Evolutionary conservation across 2,888 invertebrate species (phyloP).

Genomic region (Ctenicera cuprea): DNA sequence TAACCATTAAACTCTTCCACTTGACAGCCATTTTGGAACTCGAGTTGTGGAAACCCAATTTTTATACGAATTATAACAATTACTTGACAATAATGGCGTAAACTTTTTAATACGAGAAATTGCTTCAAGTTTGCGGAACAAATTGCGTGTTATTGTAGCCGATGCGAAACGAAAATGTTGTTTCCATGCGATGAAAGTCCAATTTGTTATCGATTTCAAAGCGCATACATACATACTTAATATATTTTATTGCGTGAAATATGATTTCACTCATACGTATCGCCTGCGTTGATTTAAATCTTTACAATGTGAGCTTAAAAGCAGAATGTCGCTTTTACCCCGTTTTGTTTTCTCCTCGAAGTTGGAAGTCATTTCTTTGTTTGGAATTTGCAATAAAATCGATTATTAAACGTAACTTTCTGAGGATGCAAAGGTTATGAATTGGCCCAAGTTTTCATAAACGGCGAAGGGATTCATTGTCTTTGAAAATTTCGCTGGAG

Average conservation of each 20-base stretch:
- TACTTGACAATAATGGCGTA: constrained; percentile 5
- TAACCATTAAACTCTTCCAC: constrained; percentile 44
- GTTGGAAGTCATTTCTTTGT: background rate
- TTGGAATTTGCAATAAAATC: background rate
- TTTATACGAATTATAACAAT: background rate
- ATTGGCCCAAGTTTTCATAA: background rate
- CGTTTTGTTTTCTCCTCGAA: background rate
- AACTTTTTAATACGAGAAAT: constrained; percentile 15
- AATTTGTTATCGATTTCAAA: constrained; percentile 18
- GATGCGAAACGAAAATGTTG: constrained; percentile 4
- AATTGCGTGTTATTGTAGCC: constrained; percentile 21
- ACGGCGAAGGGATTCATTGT: background rate
- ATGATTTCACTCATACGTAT: background rate
- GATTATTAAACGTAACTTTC: background rate
- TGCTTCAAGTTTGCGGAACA: constrained; percentile 20
- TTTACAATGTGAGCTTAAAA: too few species aligned
- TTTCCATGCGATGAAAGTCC: constrained; percentile 8
- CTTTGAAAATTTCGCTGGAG: constrained; percentile 8
- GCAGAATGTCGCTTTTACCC: background rate
- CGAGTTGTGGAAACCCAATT: constrained; percentile 12
- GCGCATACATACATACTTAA: constrained; percentile 11
- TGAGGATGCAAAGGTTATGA: background rate
- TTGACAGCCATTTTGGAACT: constrained; percentile 47
- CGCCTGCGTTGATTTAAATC: background rate
- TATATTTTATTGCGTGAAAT: constrained; percentile 9